Conservation (phyloP, 1,140 invertebrate species). For the Maniola jurtina region DNA sequence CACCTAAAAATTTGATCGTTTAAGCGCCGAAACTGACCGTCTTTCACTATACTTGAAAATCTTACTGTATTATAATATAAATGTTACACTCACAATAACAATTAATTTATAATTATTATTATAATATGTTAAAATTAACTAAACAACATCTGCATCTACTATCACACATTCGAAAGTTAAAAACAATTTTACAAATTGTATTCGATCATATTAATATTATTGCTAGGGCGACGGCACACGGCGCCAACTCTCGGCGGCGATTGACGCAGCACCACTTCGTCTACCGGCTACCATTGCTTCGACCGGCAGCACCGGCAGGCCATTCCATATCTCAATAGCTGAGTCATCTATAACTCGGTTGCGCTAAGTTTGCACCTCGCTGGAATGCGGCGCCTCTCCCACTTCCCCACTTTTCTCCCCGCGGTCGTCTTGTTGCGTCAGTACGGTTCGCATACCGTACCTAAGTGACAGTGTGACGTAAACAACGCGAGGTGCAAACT, state of each 20-base stretch:
- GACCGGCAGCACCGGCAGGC: too few relatives aligned
- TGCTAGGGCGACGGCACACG: conserved; percentile 74
- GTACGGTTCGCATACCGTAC: too few relatives aligned
- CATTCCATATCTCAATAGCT: too few relatives aligned
- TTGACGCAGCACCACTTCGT: conserved; percentile 8
- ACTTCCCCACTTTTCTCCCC: too few relatives aligned
- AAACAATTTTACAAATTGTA: conserved; percentile 79
- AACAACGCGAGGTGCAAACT: too few relatives aligned
- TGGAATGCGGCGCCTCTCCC: too few relatives aligned
- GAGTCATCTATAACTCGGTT: too few relatives aligned
- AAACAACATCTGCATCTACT: conserved; percentile 80
- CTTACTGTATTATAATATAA: conserved; percentile 56
- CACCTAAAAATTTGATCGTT: conserved; percentile 54
- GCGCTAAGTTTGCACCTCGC: too few relatives aligned
- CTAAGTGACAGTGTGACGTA: too few relatives aligned
- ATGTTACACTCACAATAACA: conserved; percentile 77
- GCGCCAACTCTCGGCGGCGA: conserved; percentile 42
- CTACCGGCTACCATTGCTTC: background rate
- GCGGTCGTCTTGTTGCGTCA: too few relatives aligned
- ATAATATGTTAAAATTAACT: conserved; percentile 78
- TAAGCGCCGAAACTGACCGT: conserved; percentile 56
- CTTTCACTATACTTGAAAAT: conserved; percentile 57
- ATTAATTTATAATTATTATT: conserved; percentile 63
- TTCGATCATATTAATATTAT: conserved; percentile 76
- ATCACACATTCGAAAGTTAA: conserved; percentile 80